Conservation (phyloP, 2,113 vertebrate genomes). For the Nanorana parkeri region DNA sequence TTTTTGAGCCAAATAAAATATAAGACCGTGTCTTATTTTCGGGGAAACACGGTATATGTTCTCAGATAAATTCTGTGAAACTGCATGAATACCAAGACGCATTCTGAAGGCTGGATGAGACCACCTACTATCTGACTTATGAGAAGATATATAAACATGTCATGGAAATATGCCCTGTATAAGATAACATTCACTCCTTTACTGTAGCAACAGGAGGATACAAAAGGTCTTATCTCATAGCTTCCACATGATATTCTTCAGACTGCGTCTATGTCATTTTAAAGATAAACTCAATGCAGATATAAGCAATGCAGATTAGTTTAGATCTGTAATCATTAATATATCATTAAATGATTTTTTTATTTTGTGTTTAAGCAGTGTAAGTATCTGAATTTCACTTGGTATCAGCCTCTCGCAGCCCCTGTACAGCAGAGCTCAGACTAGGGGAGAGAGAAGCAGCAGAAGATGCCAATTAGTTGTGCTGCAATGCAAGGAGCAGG, state of each 20-base stretch:
- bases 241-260: slow-evolving; percentile 5
- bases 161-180: slow-evolving; percentile 21
- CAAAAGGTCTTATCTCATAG: slow-evolving; percentile 13
- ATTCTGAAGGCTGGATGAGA: slow-evolving; percentile 22
- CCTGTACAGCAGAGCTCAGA: no score
- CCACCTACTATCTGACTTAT: slow-evolving; percentile 40
- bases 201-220: not conserved
- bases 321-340: no score
- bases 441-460: no score
- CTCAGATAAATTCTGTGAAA: slow-evolving; percentile 6
- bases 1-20: no score
- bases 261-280: not conserved
- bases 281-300: not conserved
- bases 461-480: no score
- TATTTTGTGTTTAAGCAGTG: no score
- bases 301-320: not conserved
- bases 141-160: slow-evolving; percentile 31
- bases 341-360: no score
- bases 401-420: no score
- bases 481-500: no score
- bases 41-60: no score
- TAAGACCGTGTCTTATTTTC: no score
- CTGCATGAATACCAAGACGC: slow-evolving; percentile 16
- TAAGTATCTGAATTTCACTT: no score
- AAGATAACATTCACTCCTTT: slow-evolving; percentile 23